A percentile compares a stretch with the other conserved stretches of the same genome.
phyloP scores from a whole-genome alignment of 2,888 invertebrate genomes.

The Arge pagana region DNA sequence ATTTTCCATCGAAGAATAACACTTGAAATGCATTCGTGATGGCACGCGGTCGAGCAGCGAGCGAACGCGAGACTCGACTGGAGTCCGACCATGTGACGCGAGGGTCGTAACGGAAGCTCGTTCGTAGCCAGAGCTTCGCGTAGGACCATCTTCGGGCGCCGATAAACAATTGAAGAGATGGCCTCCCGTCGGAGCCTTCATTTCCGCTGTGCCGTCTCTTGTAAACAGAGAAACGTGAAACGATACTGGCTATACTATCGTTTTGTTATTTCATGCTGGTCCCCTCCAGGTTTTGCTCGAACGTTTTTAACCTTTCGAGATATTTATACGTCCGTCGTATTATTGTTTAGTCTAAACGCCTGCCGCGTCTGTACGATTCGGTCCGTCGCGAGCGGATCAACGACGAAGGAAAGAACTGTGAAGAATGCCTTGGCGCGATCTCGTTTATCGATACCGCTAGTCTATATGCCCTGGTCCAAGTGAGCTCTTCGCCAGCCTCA shows the following conservation, averaged over 20 bases:
- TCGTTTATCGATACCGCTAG: too few species aligned
- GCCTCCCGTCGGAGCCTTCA: conserved; percentile 18
- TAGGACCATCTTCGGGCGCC: conserved; percentile 17
- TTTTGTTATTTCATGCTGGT: conserved; percentile 15
- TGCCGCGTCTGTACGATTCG: too few species aligned
- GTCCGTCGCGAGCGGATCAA: too few species aligned
- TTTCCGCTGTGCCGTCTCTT: conserved; percentile 11
- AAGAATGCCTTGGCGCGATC: too few species aligned
- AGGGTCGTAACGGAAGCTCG: conserved; percentile 20
- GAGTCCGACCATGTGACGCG: too few species aligned
- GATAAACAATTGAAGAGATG: conserved; percentile 31
- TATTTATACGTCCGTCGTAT: conserved; percentile 5
- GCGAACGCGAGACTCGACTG: too few species aligned
- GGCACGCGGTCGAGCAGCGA: too few species aligned
- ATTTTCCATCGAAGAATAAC: too few species aligned
- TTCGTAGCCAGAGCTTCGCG: conserved; percentile 13
- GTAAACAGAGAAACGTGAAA: conserved; percentile 10
- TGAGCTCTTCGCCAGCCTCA: too few species aligned
- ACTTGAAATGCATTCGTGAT: too few species aligned
- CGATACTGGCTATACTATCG: neutral
- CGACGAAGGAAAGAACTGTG: too few species aligned
- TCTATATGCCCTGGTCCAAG: too few species aligned
- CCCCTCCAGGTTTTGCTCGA: neutral
- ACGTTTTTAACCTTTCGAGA: conserved; percentile 3
- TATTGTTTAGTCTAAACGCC: conserved; percentile 18